These are phyloP conservation scores for Harpegnathos saltator DNA, from an alignment of 1,140 invertebrate species.

Conservation along the genomic window DNA sequence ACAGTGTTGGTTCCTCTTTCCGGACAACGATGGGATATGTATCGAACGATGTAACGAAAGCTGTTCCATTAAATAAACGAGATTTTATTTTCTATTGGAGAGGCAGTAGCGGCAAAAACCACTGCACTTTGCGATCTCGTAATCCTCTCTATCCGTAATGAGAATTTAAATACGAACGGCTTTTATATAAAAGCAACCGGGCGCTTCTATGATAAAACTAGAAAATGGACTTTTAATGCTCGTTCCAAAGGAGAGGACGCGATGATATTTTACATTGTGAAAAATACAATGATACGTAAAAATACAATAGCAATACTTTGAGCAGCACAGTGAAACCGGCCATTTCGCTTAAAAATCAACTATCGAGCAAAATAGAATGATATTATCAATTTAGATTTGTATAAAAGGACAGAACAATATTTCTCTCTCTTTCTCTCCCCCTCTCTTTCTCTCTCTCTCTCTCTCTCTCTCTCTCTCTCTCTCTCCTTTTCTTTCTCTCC, in stretches of 20 bases:
- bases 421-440: no score
- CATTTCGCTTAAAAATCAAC: not conserved
- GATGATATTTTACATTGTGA: not conserved
- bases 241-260: not conserved
- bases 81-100: conserved; percentile 30
- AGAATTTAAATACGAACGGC: conserved; percentile 11
- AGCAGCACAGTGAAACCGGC: not conserved
- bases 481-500: no score
- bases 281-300: not conserved
- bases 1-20: not conserved
- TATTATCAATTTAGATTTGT: not conserved
- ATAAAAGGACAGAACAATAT: no score
- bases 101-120: conserved; percentile 2
- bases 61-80: conserved; percentile 32
- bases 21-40: not conserved
- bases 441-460: no score
- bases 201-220: not conserved
- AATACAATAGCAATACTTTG: no score
- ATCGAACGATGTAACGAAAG: not conserved
- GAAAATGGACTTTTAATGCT: conserved; percentile 4
- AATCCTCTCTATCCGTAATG: conserved; percentile 5
- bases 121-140: conserved; percentile 1
- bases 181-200: conserved; percentile 13
- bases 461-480: no score
- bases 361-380: not conserved